Conservation (phyloP, 23 tunicate genomes). For the Halocynthia roretzi region DNA sequence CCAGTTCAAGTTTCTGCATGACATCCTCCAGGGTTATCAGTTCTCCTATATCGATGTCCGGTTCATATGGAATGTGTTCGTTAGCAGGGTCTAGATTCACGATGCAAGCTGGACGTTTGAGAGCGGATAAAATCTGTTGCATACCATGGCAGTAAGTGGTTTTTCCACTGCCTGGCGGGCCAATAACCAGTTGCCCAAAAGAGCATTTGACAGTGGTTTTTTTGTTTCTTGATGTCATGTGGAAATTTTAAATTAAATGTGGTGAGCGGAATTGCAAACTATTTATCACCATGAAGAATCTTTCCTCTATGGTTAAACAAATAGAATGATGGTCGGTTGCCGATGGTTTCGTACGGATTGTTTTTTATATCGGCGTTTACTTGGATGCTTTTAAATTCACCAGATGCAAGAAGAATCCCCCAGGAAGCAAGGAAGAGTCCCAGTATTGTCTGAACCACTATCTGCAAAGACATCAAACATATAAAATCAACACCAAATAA, state of each 20-base stretch:
- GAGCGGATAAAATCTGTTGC: slow-evolving; percentile 83
- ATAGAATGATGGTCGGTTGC: slow-evolving; percentile 68
- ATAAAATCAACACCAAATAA: slow-evolving; percentile 2
- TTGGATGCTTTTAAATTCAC: slow-evolving; percentile 82
- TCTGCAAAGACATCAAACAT: slow-evolving; percentile 30
- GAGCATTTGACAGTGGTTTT: neutral
- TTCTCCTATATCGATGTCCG: slow-evolving; percentile 80
- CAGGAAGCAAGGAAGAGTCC: slow-evolving; percentile 58
- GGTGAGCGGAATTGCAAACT: neutral
- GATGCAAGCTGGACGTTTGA: slow-evolving; percentile 71
- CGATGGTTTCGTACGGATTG: slow-evolving; percentile 69
- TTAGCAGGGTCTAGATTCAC: slow-evolving; percentile 97
- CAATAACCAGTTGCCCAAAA: slow-evolving; percentile 94
- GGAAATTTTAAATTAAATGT: neutral
- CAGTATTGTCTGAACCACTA: slow-evolving; percentile 50
- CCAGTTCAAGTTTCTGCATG: slow-evolving; percentile 77
- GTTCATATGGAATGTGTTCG: slow-evolving; percentile 78
- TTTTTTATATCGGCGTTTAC: slow-evolving; percentile 82
- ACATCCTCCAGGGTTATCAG: slow-evolving; percentile 91
- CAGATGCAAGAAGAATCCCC: slow-evolving; percentile 74
- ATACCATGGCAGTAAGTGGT: slow-evolving; percentile 88
- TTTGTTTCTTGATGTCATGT: neutral
- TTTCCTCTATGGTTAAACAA: slow-evolving; percentile 87
- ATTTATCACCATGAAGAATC: slow-evolving; percentile 20
- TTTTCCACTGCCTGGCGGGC: slow-evolving; percentile 98